Evolutionary conservation across 2,113 vertebrate genomes (phyloP), one percentile per base, ranked within the genome.

Genomic region (Corythaeola cristata): DNA sequence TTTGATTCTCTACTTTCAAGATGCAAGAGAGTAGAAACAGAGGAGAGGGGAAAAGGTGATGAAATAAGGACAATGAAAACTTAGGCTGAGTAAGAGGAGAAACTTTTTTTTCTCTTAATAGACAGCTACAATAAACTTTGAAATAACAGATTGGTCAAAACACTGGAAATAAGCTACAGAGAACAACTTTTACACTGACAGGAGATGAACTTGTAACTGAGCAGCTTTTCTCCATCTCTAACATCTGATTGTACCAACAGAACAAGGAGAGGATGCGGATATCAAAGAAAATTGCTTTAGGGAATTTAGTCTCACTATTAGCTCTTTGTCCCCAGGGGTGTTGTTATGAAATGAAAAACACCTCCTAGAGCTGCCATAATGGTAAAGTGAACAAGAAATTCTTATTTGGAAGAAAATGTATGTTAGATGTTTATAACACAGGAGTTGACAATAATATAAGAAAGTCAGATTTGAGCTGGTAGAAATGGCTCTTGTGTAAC

Each of bases 271-370:
- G 75, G 50, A 37, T 78, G 72, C 71, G 63, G 64, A 83, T 75
- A 94, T 58, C 89, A 93, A 41, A 93, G 78, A 78, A 96, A 96
- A 96, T 95, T 87, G 85, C 88, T 83, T 90, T 52, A 35, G 87
- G 96, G 85, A 94, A 83, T 89, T 94, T 66, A 87, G 59, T 64
- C 79, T 93, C 87, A 15, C 66, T 56, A 3, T 27, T 93, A 89
- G 77, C 68, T 91, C 85, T 90, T 77, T 82, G 60, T 94, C 92
- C 86, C 63, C 52, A 37, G 59, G 86, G 88, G 72, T 32, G 86
- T 27, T 79, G 60, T 62, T 93, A 19, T 32, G 60, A 90, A 85
- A 94, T 62, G 44, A 80, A 93, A 94, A 97, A 67, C 82, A 90
- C 32, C 82, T 59, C 73, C 85, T 75, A 7, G 18, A 74, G 58